Base-by-base conservation (phyloP, 1,140 invertebrate genomes). In the Pseudomyrmex flavicornis region DNA sequence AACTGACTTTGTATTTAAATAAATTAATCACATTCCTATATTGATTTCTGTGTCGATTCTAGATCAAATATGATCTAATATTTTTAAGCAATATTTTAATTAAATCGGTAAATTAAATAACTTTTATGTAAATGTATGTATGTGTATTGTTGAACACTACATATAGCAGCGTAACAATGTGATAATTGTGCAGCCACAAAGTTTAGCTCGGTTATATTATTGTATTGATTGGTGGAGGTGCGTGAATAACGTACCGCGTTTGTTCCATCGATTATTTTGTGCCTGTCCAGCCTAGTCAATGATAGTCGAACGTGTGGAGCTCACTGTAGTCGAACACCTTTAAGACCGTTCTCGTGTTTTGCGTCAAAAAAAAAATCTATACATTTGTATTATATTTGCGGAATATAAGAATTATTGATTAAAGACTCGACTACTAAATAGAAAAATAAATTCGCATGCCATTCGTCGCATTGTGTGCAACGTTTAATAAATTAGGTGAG, bases 251-350 rank as follows among this genome's bases (percentile, higher is more conserved):
- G 52, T 82, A 76, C 26, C 46, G 83, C 69, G 83, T 83, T 85
- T 65, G 79, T 87, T 83, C 48, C 86, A 91, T 91, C 82, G 90
- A 91, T 91, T 91, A 82, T 89, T 90, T 84, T 66, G 44, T 85
- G 72, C 72, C 22, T 86, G 69, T 80, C 80, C 84, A 69, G 76
- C 69, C 22, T 59, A 75, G 68, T 58, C 50, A 59, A 85, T 58
- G 80, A 86, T 84, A 87, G 75, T 35, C 35, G 35, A 35, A 35
- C 35, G 35, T 7, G 35, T 7, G 5, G 35, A 35, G 35, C 7
- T 5, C 68, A 46, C 56, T 52, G 35, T 35, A 83, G 72, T 75
- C 73, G 69, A 75, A 86, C 59, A 48, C 44, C 62, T 66, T n/a
- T 26, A 70, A 80, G 12, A 48, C n/a, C 61, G 12, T 63, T 72